These are phyloP conservation scores for Graptemys geographica DNA, from an alignment of 2,797 vertebrate genomes.

Conservation along the genomic window DNA sequence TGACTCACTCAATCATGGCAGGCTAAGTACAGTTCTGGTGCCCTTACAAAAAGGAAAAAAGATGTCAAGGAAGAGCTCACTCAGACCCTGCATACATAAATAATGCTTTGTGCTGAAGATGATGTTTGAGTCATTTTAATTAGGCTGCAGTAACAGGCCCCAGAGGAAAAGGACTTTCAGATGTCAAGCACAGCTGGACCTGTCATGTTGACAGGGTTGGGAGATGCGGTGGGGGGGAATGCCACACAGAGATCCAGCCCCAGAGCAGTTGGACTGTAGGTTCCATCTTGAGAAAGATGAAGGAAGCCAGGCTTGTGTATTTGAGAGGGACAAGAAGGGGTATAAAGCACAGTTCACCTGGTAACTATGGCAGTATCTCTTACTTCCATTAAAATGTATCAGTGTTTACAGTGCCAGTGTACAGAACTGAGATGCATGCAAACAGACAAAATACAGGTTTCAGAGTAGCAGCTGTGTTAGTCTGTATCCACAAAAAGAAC, in stretches of 20 bases:
- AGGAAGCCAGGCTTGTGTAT: neutral
- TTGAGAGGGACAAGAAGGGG: neutral
- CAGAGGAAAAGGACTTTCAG: neutral
- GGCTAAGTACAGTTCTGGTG: no score
- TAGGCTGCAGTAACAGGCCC: neutral
- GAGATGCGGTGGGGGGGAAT: neutral
- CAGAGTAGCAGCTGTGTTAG: no score
- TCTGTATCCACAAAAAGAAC: no score
- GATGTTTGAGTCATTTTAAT: neutral
- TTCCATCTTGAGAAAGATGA: neutral
- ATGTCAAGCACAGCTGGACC: rapidly evolving
- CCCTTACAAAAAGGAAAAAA: no score
- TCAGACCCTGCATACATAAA: no score
- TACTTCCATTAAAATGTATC: rapidly evolving
- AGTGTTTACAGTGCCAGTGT: neutral
- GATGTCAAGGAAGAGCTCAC: no score
- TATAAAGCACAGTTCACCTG: neutral
- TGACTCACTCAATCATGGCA: no score
- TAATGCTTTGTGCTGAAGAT: neutral
- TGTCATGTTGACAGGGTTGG: neutral
- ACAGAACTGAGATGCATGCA: neutral
- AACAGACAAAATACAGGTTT: neutral
- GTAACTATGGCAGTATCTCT: neutral
- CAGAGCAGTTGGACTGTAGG: neutral
- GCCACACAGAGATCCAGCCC: rapidly evolving